These are phyloP conservation scores for Procambarus clarkii DNA, from an alignment of 1,140 invertebrate genomes.

Conservation along the genomic window DNA sequence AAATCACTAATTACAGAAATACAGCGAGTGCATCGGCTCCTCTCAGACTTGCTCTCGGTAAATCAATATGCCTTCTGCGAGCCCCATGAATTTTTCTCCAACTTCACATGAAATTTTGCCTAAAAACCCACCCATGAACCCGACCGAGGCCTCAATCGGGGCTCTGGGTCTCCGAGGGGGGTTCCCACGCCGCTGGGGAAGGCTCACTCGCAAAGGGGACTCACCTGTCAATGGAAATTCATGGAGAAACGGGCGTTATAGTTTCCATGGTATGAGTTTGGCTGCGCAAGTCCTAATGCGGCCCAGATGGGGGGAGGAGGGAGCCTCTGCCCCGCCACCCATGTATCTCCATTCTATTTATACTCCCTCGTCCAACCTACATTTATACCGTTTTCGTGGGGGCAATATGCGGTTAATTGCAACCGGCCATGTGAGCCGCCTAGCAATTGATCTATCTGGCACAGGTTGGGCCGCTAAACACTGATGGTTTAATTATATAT, in stretches of 20 bases:
- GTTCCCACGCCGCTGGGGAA: not conserved
- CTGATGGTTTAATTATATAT: not conserved
- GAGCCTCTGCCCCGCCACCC: not conserved
- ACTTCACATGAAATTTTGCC: constrained; percentile 29
- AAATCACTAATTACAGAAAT: constrained; percentile 12
- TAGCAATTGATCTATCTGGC: not conserved
- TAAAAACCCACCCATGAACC: not conserved
- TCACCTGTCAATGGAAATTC: constrained; percentile 66
- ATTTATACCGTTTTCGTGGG: not conserved
- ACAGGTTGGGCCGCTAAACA: not conserved
- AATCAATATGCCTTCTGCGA: constrained; percentile 61
- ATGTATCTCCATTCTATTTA: constrained; percentile 14
- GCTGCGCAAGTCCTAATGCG: constrained; percentile 58
- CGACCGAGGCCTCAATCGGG: not conserved
- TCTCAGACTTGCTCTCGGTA: constrained; percentile 21
- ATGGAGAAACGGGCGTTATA: constrained; percentile 60
- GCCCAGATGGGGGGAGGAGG: not conserved
- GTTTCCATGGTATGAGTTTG: constrained; percentile 65
- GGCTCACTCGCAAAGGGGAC: constrained; percentile 10
- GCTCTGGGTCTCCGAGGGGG: not conserved
- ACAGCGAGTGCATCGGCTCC: constrained; percentile 6
- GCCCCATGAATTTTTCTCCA: constrained; percentile 63
- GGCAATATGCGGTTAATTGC: not conserved
- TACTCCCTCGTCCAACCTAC: constrained; percentile 7
- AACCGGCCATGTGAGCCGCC: not conserved